Base-by-base conservation (phyloP, 2,113 vertebrate species). In the Siniperca chuatsi region DNA sequence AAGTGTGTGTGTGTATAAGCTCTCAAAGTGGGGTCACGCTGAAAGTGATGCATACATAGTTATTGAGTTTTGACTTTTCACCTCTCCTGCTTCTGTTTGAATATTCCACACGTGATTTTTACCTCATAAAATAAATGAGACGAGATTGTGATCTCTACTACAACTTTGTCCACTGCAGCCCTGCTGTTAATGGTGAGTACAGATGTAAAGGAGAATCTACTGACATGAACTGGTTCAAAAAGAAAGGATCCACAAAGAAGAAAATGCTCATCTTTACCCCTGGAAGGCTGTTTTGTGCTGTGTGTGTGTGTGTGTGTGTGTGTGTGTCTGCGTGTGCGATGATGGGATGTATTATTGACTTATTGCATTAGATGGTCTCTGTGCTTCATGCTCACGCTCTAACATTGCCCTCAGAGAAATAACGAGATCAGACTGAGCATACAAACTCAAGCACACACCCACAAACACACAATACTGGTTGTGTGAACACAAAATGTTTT, bases 281-380 rank as follows among this genome's bases (percentile, higher is more conserved):
- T 82, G 11, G 62, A 78, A 85, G 86, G 78, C 83, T 82, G 64
- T 81, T 80, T 80, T 83, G 60, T 83, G 58, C 42, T 60, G 70
- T 57, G 46, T 66, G 60, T 84, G 89, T 58, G 78, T 61, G 54
- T n/a, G n/a, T n/a, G n/a, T n/a, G n/a, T 48, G 55, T 21, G 71
- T 48, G 20, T 72, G 65, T 25, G 23, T 61, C 57, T 80, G 82
- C 64, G 60, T 75, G 75, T 84, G 89, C 85, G 93, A 61, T 83
- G 84, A 90, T 85, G 84, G 84, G 87, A 67, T 91, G 84, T 79
- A 42, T 89, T 89, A 92, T 89, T 90, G 88, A 92, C 87, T 93
- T 89, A 92, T 92, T 93, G 89, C 90, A 93, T 92, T 93, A 93
- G 85, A 92, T 87, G 82, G 82, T 83, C 89, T 89, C 81, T 91